A percentile compares a stretch with the other conserved stretches of the same genome.
These are phyloP conservation scores for Mya arenaria DNA, from an alignment of 1,140 invertebrate species.

Conservation along the genomic window DNA sequence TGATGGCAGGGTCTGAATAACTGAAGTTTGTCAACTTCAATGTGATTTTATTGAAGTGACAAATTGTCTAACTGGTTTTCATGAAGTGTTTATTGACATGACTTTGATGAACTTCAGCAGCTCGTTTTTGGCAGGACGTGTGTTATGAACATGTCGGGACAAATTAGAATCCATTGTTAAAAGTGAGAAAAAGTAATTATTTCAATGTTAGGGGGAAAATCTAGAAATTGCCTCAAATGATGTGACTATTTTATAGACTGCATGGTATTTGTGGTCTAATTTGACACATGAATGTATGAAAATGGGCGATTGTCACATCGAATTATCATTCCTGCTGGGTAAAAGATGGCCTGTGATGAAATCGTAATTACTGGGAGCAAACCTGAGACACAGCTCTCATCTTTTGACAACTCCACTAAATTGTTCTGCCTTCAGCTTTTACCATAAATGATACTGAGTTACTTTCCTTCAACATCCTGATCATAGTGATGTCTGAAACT, in stretches of 20 bases:
- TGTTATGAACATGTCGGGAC: background rate
- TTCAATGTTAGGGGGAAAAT: background rate
- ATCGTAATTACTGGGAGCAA: background rate
- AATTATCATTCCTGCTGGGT: background rate
- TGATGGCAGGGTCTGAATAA: background rate
- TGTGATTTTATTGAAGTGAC: background rate
- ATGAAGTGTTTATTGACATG: background rate
- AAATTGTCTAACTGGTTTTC: background rate
- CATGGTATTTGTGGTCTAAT: background rate
- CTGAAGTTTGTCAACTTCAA: background rate
- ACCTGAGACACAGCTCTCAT: background rate
- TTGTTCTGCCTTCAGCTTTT: background rate
- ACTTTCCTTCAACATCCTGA: background rate
- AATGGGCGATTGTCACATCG: background rate
- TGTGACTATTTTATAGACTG: slow-evolving; percentile 1
- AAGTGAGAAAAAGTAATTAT: background rate
- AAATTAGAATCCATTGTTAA: background rate
- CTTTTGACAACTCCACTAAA: too few relatives aligned
- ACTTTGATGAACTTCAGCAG: background rate
- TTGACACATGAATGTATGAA: background rate
- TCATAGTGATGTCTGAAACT: background rate
- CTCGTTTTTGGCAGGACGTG: background rate
- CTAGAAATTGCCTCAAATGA: background rate
- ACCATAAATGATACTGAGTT: background rate
- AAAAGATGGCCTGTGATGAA: background rate